phyloP scores from a whole-genome alignment of 2,888 invertebrate species.

The Polydrusus tereticollis region DNA sequence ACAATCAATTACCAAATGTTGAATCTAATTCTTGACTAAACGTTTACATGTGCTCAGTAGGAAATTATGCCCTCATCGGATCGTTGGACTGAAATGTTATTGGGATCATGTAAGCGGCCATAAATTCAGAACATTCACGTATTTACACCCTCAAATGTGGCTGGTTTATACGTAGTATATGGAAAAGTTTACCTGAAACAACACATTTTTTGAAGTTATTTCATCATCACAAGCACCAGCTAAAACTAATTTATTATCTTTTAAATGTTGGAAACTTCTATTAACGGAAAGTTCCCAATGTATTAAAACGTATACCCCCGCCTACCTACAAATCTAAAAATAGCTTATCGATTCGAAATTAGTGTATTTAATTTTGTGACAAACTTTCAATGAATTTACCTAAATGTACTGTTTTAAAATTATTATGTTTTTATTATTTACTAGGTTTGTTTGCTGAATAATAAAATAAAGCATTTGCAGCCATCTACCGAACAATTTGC shows the following conservation, averaged over 20 bases:
- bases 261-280: neutral
- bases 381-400: neutral
- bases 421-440: neutral
- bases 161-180: no score
- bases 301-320: neutral
- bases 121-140: no score
- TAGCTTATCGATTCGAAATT: constrained; percentile 3
- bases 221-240: neutral
- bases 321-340: constrained; percentile 10
- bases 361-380: neutral
- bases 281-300: neutral
- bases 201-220: neutral
- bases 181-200: neutral
- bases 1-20: no score
- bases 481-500: neutral
- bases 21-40: no score
- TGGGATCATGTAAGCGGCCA: no score
- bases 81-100: no score
- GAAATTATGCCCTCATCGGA: no score
- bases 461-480: neutral
- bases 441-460: neutral
- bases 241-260: neutral
- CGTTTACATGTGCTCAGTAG: no score
- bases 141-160: no score
- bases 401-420: neutral